Evolutionary conservation across 2,888 invertebrate species (phyloP).

Genomic region (Hydrotaea cyrtoneurina): DNA sequence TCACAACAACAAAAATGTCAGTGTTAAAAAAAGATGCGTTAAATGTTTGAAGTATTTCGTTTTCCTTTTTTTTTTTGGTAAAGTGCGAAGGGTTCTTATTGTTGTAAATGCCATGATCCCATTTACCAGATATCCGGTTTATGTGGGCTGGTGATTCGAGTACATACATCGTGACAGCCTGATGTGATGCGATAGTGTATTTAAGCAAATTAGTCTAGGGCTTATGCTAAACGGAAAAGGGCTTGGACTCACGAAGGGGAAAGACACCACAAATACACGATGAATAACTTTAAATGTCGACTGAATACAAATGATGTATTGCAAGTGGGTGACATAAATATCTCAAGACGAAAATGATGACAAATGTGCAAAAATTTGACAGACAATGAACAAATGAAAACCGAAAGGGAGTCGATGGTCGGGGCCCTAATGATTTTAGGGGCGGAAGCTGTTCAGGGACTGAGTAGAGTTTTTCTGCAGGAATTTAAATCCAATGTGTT

Average conservation of each 20-base stretch:
- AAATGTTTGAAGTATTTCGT: constrained; percentile 55
- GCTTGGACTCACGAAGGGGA: constrained; percentile 21
- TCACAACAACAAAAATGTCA: background rate
- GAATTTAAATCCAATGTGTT: too few species aligned
- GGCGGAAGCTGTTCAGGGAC: too few species aligned
- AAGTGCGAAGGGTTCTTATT: constrained; percentile 38
- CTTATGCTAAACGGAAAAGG: constrained; percentile 16
- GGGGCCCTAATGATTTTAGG: too few species aligned
- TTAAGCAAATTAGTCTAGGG: constrained; percentile 57
- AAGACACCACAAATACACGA: constrained; percentile 8
- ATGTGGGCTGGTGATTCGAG: constrained; percentile 50
- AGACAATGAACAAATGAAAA: background rate
- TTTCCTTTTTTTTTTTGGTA: too few species aligned
- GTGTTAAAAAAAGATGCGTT: constrained; percentile 47
- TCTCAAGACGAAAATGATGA: background rate
- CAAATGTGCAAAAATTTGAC: constrained; percentile 16
- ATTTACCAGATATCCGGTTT: constrained; percentile 62
- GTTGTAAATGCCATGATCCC: constrained; percentile 38
- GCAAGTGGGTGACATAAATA: background rate
- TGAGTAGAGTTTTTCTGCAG: too few species aligned
- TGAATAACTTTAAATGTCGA: background rate
- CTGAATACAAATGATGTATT: background rate
- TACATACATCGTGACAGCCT: background rate
- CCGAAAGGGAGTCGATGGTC: too few species aligned
- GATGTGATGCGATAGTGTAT: constrained; percentile 45